A percentile compares a stretch with the other conserved stretches of the same genome.
Conservation (phyloP, 2,797 vertebrate species). For the Mionectes olivaceus region DNA sequence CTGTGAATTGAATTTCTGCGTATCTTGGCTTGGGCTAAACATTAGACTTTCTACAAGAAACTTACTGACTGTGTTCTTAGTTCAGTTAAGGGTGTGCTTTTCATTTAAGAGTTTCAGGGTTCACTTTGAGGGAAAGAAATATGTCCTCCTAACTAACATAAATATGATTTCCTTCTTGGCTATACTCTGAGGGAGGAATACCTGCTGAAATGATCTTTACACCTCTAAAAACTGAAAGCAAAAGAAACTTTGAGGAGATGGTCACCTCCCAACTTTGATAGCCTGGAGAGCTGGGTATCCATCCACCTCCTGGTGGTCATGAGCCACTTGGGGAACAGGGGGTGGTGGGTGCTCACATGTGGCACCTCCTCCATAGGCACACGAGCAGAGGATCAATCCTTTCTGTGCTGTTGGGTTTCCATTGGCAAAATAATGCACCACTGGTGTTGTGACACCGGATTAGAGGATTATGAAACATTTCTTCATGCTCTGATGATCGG, state of each 20-base stretch:
- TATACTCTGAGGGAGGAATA: background rate
- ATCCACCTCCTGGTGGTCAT: background rate
- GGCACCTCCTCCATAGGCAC: background rate
- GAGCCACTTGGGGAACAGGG: background rate
- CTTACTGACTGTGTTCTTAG: background rate
- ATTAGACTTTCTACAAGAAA: background rate
- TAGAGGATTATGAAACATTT: slow-evolving; percentile 45
- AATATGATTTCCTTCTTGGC: background rate
- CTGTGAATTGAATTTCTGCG: background rate
- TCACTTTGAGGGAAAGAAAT: background rate
- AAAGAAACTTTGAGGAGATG: background rate
- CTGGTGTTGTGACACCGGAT: slow-evolving; percentile 34
- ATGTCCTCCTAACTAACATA: background rate
- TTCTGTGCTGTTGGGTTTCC: background rate
- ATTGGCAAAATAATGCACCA: background rate
- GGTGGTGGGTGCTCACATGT: rapidly evolving
- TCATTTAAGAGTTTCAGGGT: background rate
- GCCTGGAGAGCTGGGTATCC: background rate
- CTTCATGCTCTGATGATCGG: slow-evolving; percentile 22
- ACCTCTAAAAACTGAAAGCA: background rate
- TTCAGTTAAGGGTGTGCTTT: background rate
- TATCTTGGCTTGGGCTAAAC: background rate
- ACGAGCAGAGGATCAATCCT: background rate
- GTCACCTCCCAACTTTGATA: background rate
- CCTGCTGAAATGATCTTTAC: background rate